Percentiles rank a stretch among this genome's conserved stretches.
Evolutionary conservation across 1,140 invertebrate genomes (phyloP).

Genomic region (Euura lappo): DNA sequence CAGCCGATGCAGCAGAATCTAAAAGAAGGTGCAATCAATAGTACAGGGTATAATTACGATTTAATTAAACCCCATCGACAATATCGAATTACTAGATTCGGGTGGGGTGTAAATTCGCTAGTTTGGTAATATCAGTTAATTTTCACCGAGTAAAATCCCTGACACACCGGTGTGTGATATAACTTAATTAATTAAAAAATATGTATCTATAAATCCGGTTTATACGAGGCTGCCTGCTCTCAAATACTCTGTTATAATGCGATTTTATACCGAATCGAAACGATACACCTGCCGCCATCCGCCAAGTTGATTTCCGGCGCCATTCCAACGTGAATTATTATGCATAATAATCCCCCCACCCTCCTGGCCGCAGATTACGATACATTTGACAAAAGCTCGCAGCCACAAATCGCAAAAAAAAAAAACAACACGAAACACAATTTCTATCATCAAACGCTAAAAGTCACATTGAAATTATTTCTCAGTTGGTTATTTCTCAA

Average conservation of each 20-base stretch:
- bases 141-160: neutral
- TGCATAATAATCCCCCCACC: neutral
- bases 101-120: neutral
- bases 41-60: neutral
- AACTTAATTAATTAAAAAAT: constrained; percentile 7
- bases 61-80: constrained; percentile 3
- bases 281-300: neutral
- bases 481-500: too few species aligned
- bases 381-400: neutral
- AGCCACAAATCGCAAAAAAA: neutral
- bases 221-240: neutral
- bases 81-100: constrained; percentile 8
- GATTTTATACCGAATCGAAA: neutral
- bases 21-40: neutral
- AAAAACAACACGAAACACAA: too few species aligned
- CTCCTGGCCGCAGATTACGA: neutral
- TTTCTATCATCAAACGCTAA: too few species aligned
- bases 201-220: neutral
- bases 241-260: neutral
- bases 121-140: constrained; percentile 11
- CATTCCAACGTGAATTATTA: neutral
- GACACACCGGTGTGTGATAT: neutral
- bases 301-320: neutral
- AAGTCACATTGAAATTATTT: too few species aligned
- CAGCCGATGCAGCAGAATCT: neutral